Conservation (phyloP, 2,113 vertebrate species). For the Gracilinanus agilis region DNA sequence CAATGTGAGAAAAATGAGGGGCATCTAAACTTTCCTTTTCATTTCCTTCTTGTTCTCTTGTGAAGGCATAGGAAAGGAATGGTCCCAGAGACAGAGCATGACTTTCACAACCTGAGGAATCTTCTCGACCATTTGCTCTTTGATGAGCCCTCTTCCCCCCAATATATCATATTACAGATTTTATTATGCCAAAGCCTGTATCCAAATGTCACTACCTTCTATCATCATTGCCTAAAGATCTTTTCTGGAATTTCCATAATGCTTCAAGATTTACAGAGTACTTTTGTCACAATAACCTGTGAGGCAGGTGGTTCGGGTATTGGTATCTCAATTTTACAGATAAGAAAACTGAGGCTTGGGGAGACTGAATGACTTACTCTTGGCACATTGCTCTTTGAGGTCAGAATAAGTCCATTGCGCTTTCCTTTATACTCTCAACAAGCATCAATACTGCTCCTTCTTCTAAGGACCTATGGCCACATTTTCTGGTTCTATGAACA, state of each 20-base stretch:
- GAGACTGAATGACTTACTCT: neutral
- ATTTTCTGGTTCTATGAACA: neutral
- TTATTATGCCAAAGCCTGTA: neutral
- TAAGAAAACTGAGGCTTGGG: neutral
- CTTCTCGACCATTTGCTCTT: neutral
- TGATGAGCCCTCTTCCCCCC: neutral
- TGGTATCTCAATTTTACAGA: neutral
- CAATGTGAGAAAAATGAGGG: conserved; percentile 53
- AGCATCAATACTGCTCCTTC: neutral
- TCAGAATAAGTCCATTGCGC: too few species aligned
- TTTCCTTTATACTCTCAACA: neutral
- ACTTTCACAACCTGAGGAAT: neutral
- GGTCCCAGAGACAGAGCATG: neutral
- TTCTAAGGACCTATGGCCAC: neutral
- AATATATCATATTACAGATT: neutral
- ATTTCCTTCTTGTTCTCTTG: conserved; percentile 24
- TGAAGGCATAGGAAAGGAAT: neutral
- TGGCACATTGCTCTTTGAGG: neutral
- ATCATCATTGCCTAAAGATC: neutral
- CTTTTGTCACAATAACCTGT: neutral
- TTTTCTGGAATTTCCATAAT: neutral
- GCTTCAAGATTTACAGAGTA: neutral
- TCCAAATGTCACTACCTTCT: neutral
- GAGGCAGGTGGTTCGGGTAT: neutral
- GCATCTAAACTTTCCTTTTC: conserved; percentile 35